Conservation (phyloP, 2,113 vertebrate genomes). For the Bufo gargarizans region DNA sequence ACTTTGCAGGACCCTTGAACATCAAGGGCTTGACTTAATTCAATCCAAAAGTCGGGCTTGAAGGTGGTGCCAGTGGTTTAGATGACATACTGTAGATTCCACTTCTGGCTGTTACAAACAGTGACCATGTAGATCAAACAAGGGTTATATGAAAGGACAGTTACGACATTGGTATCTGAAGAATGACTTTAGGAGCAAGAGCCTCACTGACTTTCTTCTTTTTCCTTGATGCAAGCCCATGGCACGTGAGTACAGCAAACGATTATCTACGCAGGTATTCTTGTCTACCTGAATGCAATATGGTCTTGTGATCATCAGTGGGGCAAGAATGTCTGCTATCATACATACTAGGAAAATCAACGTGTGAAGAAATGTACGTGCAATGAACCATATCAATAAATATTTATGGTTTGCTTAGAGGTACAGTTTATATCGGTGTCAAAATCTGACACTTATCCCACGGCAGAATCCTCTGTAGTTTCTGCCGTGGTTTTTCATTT, state of each 20-base stretch:
- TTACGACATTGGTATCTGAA: not conserved
- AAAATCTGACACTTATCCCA: too few relatives aligned
- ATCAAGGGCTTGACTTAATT: slow-evolving; percentile 39
- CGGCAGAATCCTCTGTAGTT: too few relatives aligned
- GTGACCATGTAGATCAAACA: slow-evolving; percentile 11
- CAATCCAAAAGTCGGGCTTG: slow-evolving; percentile 7
- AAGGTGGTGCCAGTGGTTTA: slow-evolving; percentile 14
- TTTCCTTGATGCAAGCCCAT: not conserved
- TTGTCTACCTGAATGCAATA: not conserved
- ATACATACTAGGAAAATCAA: not conserved
- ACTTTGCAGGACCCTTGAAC: slow-evolving; percentile 42
- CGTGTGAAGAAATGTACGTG: not conserved
- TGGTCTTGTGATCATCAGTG: not conserved
- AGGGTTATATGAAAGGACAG: not conserved
- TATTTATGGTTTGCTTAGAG: too few relatives aligned
- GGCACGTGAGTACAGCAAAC: not conserved
- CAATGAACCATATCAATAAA: not conserved
- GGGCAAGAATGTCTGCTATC: not conserved
- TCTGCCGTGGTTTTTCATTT: too few relatives aligned
- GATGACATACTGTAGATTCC: not conserved
- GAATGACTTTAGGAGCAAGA: not conserved
- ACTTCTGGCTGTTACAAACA: slow-evolving; percentile 17
- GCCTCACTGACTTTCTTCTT: not conserved
- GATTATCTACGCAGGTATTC: not conserved
- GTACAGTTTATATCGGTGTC: not conserved